Evolutionary conservation across 2,888 invertebrate species (phyloP).

Genomic region (Tinea pellionella): DNA sequence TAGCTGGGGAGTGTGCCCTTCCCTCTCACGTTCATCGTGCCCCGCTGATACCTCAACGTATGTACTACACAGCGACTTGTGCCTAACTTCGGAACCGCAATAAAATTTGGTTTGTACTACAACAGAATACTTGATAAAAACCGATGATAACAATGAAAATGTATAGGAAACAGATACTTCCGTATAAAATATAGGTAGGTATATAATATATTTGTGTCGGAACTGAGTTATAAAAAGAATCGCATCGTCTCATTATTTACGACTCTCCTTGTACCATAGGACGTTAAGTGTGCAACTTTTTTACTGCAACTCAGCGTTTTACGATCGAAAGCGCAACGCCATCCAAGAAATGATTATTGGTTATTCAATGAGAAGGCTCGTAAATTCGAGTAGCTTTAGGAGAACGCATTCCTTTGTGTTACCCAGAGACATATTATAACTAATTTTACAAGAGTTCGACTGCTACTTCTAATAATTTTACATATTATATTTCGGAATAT

Average conservation of each 20-base stretch:
- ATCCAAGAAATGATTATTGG: conserved; percentile 27
- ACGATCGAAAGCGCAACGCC: conserved; percentile 24
- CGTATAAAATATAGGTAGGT: background rate
- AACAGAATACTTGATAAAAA: no score
- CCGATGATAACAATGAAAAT: background rate
- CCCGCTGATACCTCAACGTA: no score
- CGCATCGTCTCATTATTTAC: conserved; percentile 28
- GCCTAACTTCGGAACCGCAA: no score
- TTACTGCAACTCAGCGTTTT: conserved; percentile 32
- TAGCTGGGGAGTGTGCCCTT: no score
- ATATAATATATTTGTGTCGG: background rate
- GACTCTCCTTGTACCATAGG: conserved; percentile 27
- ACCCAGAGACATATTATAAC: background rate
- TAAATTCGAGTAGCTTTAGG: conserved; percentile 8
- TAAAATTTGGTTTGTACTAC: no score
- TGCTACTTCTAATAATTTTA: no score
- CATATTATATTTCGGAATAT: no score
- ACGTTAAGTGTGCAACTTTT: conserved; percentile 40
- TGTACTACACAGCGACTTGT: no score
- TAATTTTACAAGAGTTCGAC: background rate
- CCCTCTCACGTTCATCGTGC: no score
- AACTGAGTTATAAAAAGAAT: conserved; percentile 7
- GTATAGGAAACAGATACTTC: background rate
- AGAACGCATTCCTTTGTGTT: background rate
- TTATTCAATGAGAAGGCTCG: conserved; percentile 25